phyloP scores from a whole-genome alignment of 2,888 invertebrate genomes.

The Clivina fossor region DNA sequence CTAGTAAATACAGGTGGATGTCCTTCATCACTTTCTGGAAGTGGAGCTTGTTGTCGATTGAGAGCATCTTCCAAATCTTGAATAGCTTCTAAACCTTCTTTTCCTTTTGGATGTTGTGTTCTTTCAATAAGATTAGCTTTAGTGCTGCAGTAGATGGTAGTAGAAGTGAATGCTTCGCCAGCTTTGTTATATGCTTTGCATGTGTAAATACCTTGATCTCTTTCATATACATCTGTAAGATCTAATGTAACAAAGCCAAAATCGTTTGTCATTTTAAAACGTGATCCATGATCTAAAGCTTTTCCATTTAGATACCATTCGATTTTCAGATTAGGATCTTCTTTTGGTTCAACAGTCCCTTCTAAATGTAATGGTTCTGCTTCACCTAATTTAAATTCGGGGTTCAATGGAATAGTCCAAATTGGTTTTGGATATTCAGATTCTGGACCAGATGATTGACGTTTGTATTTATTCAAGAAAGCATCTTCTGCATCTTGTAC shows the following conservation, averaged over 20 bases:
- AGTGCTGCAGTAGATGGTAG: conserved; percentile 80
- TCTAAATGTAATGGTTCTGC: conserved; percentile 88
- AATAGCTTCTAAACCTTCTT: conserved; percentile 87
- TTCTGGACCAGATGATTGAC: conserved; percentile 71
- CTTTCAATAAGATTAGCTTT: conserved; percentile 82
- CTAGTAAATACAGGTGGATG: conserved; percentile 87
- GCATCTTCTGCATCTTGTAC: conserved; percentile 89
- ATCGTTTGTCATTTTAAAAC: conserved; percentile 91
- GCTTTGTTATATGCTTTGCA: conserved; percentile 86
- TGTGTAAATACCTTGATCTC: conserved; percentile 92
- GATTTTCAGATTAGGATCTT: conserved; percentile 85
- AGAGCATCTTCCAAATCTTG: conserved; percentile 88
- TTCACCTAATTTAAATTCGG: conserved; percentile 79
- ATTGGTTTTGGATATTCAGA: conserved; percentile 80
- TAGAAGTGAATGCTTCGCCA: conserved; percentile 91
- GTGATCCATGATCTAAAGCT: conserved; percentile 79
- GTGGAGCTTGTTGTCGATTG: conserved; percentile 67
- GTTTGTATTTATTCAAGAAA: conserved; percentile 68
- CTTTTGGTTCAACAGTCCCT: conserved; percentile 91
- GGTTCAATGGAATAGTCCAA: conserved; percentile 79
- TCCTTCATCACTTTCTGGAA: conserved; percentile 74
- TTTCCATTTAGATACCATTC: conserved; percentile 96
- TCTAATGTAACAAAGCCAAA: conserved; percentile 96
- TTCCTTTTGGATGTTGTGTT: conserved; percentile 94
- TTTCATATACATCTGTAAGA: conserved; percentile 85